Evolutionary conservation across 2,113 vertebrate species (phyloP), one percentile per base, ranked within the genome.

Genomic region (Centropus unirufus): DNA sequence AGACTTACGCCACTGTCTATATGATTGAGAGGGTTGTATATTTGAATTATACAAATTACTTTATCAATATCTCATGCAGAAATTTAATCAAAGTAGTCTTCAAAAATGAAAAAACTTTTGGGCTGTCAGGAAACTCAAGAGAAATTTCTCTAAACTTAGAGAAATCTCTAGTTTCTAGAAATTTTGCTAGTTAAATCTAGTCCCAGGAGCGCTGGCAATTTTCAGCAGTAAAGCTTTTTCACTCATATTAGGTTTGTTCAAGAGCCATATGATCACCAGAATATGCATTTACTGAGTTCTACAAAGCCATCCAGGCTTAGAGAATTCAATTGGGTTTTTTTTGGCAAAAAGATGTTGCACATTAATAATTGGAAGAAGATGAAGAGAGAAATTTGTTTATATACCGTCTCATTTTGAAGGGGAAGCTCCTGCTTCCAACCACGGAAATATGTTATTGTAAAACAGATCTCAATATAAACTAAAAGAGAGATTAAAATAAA

Each of bases 401-500:
- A 51, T 32, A 69, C 15, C 4, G 27, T 61, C 40, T 59, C 14
- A 89, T 75, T 92, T n/a, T 7, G 84, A 82, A 89, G 87, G 79
- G 54, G n/a, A 92, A 79, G 17, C 1, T 79, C 24, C 51, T 81
- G 11, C 54, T 87, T 93, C 47, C 49, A 77, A 10, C 9, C 61
- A 23, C 64, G 61, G 26, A 92, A 93, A 80, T 67, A 46, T 4
- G 11, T 40, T 84, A 32, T 34, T 59, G 20, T 54, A 81, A 86
- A 61, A 82, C 23, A 47, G 13, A 70, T 27, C 4, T 59, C 40
- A 78, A 46, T n/a, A 62, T 12, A 36, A 76, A 21, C 14, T 12
- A 13, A 49, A 32, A n/a, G 8, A 24, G 0, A 3, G 1, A 18
- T 14, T 0, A 14, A 44, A 61, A 27, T 14, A 29, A 44, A 68